A percentile compares a stretch with the other conserved stretches of the same genome.
phyloP scores from a whole-genome alignment of 2,888 invertebrate genomes.

The Tineola bisselliella region DNA sequence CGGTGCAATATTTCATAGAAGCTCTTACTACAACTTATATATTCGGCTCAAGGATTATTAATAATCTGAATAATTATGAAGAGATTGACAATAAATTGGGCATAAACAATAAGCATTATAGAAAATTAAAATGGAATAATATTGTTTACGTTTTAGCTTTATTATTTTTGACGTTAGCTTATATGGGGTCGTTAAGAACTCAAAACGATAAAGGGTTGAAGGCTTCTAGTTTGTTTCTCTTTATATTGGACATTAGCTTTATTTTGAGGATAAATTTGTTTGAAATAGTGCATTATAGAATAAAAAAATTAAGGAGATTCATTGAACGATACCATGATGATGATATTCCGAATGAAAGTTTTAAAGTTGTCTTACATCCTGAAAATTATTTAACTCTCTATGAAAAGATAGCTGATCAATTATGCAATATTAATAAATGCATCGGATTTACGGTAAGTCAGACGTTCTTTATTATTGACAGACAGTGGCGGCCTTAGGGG shows the following conservation, averaged over 20 bases:
- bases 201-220: neutral
- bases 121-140: neutral
- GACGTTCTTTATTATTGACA: no score
- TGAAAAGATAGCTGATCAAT: neutral
- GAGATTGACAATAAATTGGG: neutral
- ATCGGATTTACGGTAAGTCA: constrained; percentile 8
- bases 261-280: neutral
- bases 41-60: neutral
- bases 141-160: neutral
- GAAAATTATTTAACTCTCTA: neutral
- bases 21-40: neutral
- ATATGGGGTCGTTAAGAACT: neutral
- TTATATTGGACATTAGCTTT: constrained; percentile 9
- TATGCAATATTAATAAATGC: neutral
- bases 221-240: constrained; percentile 3
- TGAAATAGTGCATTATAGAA: neutral
- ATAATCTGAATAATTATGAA: neutral
- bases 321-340: neutral
- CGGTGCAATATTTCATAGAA: constrained; percentile 4
- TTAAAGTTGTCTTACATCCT: neutral
- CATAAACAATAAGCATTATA: neutral
- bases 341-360: neutral
- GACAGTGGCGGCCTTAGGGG: no score
- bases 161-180: neutral
- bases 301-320: constrained; percentile 1